These are phyloP conservation scores for Aix galericulata DNA, from an alignment of 2,113 vertebrate species.

Conservation along the genomic window DNA sequence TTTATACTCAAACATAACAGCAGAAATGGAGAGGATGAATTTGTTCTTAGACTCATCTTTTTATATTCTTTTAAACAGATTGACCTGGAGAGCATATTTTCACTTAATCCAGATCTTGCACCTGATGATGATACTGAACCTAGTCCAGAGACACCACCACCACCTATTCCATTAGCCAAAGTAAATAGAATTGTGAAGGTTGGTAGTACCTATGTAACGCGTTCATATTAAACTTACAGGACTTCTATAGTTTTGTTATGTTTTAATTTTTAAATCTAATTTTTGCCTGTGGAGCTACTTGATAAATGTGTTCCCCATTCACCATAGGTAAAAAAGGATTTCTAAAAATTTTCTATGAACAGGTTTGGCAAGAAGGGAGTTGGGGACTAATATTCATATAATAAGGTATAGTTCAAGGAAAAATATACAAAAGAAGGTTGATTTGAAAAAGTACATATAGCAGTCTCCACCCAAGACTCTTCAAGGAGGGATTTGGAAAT, in stretches of 20 bases:
- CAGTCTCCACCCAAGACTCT: neutral
- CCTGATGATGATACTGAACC: constrained; percentile 91
- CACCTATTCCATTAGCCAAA: constrained; percentile 84
- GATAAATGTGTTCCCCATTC: neutral
- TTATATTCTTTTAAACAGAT: constrained; percentile 79
- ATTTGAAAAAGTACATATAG: neutral
- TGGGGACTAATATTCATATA: neutral
- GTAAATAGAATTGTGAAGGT: constrained; percentile 95
- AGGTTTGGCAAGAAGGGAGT: neutral
- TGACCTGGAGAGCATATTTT: constrained; percentile 95
- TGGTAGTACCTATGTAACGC: neutral
- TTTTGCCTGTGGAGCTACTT: neutral
- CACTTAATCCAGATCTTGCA: constrained; percentile 91
- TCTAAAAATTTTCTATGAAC: neutral
- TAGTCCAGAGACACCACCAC: constrained; percentile 86
- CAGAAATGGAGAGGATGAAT: neutral
- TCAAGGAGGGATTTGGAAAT: neutral
- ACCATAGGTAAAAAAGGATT: neutral
- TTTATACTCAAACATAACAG: neutral
- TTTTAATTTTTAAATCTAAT: neutral
- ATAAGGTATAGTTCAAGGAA: neutral
- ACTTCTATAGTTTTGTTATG: neutral
- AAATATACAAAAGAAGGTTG: neutral
- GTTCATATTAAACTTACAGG: neutral
- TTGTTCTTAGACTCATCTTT: neutral